phyloP scores from a whole-genome alignment of 2,888 invertebrate genomes.

The Endotricha flammealis region DNA sequence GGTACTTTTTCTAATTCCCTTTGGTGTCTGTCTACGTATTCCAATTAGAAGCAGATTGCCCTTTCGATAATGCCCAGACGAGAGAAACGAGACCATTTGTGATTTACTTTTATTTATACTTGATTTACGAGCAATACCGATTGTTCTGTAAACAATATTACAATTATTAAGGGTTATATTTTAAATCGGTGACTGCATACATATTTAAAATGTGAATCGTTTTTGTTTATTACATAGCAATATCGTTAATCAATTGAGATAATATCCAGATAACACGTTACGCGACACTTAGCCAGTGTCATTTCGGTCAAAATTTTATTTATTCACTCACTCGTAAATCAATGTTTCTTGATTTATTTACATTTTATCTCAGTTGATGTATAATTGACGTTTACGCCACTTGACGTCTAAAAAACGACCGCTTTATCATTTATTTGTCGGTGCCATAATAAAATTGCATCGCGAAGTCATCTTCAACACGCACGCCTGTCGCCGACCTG shows the following conservation, averaged over 20 bases:
- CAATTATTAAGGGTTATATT: no score
- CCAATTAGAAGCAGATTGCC: slow-evolving; percentile 7
- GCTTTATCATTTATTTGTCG: neutral
- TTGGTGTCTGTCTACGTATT: slow-evolving; percentile 16
- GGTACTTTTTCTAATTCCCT: slow-evolving; percentile 28
- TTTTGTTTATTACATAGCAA: no score
- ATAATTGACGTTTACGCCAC: neutral
- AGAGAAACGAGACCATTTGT: neutral
- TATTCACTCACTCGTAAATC: no score
- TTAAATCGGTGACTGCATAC: no score
- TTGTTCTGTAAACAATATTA: no score
- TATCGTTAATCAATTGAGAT: no score
- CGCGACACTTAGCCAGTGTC: no score
- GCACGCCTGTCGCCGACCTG: slow-evolving; percentile 30
- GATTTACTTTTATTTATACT: no score
- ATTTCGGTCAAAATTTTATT: no score
- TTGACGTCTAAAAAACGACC: neutral
- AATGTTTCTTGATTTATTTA: neutral
- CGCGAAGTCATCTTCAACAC: slow-evolving; percentile 13
- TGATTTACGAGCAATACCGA: no score
- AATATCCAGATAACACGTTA: no score
- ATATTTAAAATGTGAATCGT: no score
- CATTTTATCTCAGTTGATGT: neutral
- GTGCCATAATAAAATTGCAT: slow-evolving; percentile 15
- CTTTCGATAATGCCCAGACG: slow-evolving; percentile 3